A percentile compares a stretch with the other conserved stretches of the same genome.
These are phyloP conservation scores for Miltochrista miniata DNA, from an alignment of 2,888 invertebrate species.

Conservation along the genomic window DNA sequence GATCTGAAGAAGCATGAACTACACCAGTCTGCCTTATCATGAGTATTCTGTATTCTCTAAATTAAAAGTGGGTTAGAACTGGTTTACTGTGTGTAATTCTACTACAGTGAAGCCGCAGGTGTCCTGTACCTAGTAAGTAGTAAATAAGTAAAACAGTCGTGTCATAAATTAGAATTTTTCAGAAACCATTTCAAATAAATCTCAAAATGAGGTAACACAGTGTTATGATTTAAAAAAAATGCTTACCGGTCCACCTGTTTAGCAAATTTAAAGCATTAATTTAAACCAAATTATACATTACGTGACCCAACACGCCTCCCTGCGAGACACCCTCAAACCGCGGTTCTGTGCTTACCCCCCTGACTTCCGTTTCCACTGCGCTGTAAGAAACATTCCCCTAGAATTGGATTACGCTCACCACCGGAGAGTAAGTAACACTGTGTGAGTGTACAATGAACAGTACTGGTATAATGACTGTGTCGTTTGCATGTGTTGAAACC, in stretches of 20 bases:
- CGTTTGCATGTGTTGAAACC: slow-evolving; percentile 37
- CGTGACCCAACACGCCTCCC: slow-evolving; percentile 50
- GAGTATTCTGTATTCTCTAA: too few species aligned
- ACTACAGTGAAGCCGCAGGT: too few species aligned
- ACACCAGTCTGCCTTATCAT: too few species aligned
- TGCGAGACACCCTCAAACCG: slow-evolving; percentile 51
- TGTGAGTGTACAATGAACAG: slow-evolving; percentile 11
- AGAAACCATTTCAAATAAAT: too few species aligned
- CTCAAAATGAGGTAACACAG: too few species aligned
- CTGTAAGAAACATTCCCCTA: slow-evolving; percentile 62
- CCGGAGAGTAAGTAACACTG: slow-evolving; percentile 21
- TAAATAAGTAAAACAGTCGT: too few species aligned
- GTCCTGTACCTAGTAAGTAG: too few species aligned
- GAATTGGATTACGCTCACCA: slow-evolving; percentile 63
- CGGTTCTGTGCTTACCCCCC: slow-evolving; percentile 45
- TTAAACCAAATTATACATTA: slow-evolving; percentile 42
- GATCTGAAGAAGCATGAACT: too few species aligned
- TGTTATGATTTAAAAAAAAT: not conserved
- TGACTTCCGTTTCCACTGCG: slow-evolving; percentile 59
- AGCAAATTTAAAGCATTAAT: slow-evolving; percentile 23
- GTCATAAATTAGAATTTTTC: too few species aligned
- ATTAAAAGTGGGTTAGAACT: too few species aligned
- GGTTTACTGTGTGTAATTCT: too few species aligned
- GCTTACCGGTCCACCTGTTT: too few species aligned
- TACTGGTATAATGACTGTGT: slow-evolving; percentile 31